Evolutionary conservation across 1,140 invertebrate species (phyloP).

Genomic region (Drosophila elegans): DNA sequence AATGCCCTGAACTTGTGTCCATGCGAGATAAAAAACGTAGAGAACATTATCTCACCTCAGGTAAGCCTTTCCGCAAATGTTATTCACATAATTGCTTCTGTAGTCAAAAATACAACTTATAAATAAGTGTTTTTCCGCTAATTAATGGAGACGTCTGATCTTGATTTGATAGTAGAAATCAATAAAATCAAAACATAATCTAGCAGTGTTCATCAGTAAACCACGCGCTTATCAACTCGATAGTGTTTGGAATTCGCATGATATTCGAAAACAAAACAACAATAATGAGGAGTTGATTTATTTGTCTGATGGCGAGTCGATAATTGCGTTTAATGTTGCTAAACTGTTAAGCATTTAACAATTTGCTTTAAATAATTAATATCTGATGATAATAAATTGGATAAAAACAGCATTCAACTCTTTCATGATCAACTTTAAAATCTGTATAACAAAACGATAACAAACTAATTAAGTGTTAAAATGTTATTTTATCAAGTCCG

Average conservation of each 20-base stretch:
- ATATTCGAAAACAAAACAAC: neutral
- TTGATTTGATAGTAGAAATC: neutral
- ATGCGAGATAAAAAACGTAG: slow-evolving; percentile 16
- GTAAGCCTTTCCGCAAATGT: neutral
- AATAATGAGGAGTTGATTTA: neutral
- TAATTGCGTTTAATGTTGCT: slow-evolving; percentile 20
- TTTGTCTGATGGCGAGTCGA: neutral
- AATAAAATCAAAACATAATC: slow-evolving; percentile 11
- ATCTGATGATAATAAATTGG: slow-evolving; percentile 3
- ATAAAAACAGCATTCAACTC: neutral
- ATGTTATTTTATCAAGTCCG: no score
- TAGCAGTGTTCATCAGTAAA: slow-evolving; percentile 20
- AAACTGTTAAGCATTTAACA: neutral
- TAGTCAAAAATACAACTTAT: neutral
- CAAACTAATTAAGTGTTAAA: no score
- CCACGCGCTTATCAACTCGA: neutral
- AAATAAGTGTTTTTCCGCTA: neutral
- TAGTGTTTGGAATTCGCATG: neutral
- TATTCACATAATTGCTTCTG: slow-evolving; percentile 30
- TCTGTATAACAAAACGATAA: no score
- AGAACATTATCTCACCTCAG: slow-evolving; percentile 7
- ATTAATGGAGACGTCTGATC: slow-evolving; percentile 7
- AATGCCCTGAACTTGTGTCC: slow-evolving; percentile 1
- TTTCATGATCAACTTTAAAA: neutral
- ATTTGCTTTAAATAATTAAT: slow-evolving; percentile 15